Percentiles rank a stretch among this genome's conserved stretches.
Conservation (phyloP, 2,797 vertebrate species). For the Bradypodion pumilum region DNA sequence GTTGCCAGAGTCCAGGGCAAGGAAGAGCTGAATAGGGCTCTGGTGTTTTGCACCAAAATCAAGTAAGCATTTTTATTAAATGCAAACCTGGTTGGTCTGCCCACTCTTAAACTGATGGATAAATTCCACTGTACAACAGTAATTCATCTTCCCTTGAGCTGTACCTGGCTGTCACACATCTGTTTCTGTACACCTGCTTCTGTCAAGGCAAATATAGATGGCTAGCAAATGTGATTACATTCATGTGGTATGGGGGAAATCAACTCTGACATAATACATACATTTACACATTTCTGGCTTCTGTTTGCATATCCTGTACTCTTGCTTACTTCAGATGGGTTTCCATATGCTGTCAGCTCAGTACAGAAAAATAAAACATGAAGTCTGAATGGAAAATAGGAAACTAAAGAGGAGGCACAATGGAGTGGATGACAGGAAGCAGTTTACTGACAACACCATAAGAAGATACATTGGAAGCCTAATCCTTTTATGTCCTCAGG, state of each 20-base stretch:
- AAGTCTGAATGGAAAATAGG: not conserved
- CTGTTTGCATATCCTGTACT: not conserved
- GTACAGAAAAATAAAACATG: not conserved
- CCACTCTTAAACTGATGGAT: not conserved
- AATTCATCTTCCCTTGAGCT: not conserved
- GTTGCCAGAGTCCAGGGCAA: too few species aligned
- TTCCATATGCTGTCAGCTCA: not conserved
- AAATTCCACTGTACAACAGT: not conserved
- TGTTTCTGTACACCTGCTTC: not conserved
- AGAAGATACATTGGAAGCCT: not conserved
- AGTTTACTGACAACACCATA: not conserved
- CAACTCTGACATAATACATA: not conserved
- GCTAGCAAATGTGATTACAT: not conserved
- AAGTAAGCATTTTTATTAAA: too few species aligned
- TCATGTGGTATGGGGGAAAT: not conserved
- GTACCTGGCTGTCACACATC: not conserved
- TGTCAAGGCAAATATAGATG: not conserved
- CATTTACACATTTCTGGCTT: not conserved
- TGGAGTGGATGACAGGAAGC: not conserved
- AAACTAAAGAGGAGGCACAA: not conserved
- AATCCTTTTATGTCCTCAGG: too few species aligned
- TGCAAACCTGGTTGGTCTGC: too few species aligned
- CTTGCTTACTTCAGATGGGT: not conserved
- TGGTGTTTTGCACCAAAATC: too few species aligned
- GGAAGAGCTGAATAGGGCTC: too few species aligned